These are phyloP conservation scores for Ormyrus rosae DNA, from an alignment of 2,888 invertebrate genomes.

Conservation along the genomic window DNA sequence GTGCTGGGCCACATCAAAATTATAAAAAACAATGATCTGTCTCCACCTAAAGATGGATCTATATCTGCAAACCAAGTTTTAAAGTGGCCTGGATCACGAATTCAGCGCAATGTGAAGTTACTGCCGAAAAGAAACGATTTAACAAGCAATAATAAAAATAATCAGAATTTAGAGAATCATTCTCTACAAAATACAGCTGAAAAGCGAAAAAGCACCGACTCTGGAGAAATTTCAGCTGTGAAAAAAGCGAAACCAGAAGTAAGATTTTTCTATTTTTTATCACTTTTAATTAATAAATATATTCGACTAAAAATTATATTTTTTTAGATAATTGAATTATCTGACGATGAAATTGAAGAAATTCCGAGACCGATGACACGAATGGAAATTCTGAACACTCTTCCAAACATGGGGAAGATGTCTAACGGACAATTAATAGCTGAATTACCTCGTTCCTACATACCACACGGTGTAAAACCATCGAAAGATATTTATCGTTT, in stretches of 20 bases:
- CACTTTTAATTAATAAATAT: too few relatives aligned
- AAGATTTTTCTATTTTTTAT: background rate
- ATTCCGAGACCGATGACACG: conserved; percentile 67
- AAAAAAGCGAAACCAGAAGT: conserved; percentile 61
- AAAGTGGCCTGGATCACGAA: conserved; percentile 69
- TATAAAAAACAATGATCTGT: conserved; percentile 52
- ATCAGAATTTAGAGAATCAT: conserved; percentile 28
- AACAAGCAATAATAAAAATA: conserved; percentile 11
- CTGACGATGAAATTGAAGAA: conserved; percentile 73
- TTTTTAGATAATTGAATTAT: conserved; percentile 70
- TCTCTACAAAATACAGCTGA: conserved; percentile 15
- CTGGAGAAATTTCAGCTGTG: background rate
- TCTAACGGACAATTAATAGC: conserved; percentile 58
- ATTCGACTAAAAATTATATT: background rate
- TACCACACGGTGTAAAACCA: conserved; percentile 68
- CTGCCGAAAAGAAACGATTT: conserved; percentile 70
- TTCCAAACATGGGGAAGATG: conserved; percentile 69
- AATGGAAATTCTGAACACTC: conserved; percentile 70
- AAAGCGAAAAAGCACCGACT: conserved; percentile 35
- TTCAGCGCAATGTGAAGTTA: conserved; percentile 71
- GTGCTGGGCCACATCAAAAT: conserved; percentile 67
- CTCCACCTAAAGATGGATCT: conserved; percentile 18
- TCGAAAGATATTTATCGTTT: conserved; percentile 65
- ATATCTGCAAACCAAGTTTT: conserved; percentile 49
- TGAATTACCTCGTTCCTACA: conserved; percentile 65